These are phyloP conservation scores for cat (Felis catus) DNA, from an alignment of 2,113 vertebrate species.

Conservation along the genomic window DNA sequence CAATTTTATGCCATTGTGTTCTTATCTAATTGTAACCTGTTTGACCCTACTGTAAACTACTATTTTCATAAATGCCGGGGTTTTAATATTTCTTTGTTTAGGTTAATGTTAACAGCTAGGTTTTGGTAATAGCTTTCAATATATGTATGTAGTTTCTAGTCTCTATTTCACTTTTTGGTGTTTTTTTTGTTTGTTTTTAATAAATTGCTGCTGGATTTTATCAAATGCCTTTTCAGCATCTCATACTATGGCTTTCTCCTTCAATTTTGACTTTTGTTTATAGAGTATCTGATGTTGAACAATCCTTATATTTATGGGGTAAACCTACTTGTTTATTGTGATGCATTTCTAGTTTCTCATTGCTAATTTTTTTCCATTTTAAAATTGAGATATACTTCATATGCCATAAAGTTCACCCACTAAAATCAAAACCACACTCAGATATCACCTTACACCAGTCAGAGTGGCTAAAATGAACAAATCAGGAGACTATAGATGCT, in stretches of 20 bases:
- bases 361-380: neutral
- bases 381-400: constrained; percentile 6
- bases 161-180: neutral
- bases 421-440: neutral
- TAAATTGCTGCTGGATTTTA: neutral
- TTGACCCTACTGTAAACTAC: neutral
- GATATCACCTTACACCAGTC: too few relatives aligned
- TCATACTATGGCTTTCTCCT: neutral
- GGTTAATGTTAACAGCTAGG: neutral
- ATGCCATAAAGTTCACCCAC: neutral
- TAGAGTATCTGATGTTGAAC: neutral
- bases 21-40: neutral
- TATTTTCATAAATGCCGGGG: neutral
- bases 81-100: constrained; percentile 1
- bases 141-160: neutral
- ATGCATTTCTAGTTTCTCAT: constrained; percentile 10
- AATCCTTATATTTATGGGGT: neutral
- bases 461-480: too few relatives aligned
- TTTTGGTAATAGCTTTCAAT: constrained; percentile 10
- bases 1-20: neutral
- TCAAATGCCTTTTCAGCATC: neutral
- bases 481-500: too few relatives aligned
- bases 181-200: neutral
- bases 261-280: neutral
- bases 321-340: neutral